Percentiles rank a stretch among this genome's conserved stretches.
Conservation (phyloP, 2,113 vertebrate species). For the Himantopus leucocephalus region DNA sequence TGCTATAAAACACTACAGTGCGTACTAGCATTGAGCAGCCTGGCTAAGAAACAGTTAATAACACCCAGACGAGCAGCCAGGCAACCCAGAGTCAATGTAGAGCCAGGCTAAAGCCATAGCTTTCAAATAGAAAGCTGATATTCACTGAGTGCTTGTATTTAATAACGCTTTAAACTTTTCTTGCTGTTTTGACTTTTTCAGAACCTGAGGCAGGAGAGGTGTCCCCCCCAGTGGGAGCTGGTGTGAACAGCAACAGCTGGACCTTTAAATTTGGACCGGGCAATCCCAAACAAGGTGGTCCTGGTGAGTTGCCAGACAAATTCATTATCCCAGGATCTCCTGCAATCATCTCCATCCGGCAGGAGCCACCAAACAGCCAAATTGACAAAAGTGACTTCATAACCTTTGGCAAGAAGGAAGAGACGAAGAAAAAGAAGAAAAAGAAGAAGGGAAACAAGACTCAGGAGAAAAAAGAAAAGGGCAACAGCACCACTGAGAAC, state of each 20-base stretch:
- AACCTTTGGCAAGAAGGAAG: constrained; percentile 98
- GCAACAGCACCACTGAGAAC: constrained; percentile 89
- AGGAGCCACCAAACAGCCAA: constrained; percentile 89
- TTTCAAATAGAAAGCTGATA: not conserved
- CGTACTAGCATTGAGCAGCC: not conserved
- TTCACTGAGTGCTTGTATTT: not conserved
- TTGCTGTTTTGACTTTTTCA: constrained; percentile 72
- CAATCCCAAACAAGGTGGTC: constrained; percentile 92
- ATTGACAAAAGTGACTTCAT: constrained; percentile 98
- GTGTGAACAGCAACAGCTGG: constrained; percentile 99
- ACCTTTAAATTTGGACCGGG: constrained; percentile 96
- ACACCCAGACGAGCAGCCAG: not conserved
- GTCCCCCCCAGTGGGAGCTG: constrained; percentile 94
- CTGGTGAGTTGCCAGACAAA: constrained; percentile 96
- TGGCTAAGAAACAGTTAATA: not conserved
- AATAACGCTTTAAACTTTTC: not conserved
- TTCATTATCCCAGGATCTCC: constrained; percentile 99
- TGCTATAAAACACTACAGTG: not conserved
- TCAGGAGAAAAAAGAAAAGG: constrained; percentile 95
- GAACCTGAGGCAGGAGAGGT: constrained; percentile 95
- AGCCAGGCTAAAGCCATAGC: not conserved
- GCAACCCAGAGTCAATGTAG: not conserved
- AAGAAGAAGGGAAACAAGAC: constrained; percentile 98
- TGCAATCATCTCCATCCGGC: constrained; percentile 98
- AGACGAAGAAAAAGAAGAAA: constrained; percentile 98